Conservation (phyloP, 2,888 invertebrate genomes). For the Nesidiocoris tenuis region DNA sequence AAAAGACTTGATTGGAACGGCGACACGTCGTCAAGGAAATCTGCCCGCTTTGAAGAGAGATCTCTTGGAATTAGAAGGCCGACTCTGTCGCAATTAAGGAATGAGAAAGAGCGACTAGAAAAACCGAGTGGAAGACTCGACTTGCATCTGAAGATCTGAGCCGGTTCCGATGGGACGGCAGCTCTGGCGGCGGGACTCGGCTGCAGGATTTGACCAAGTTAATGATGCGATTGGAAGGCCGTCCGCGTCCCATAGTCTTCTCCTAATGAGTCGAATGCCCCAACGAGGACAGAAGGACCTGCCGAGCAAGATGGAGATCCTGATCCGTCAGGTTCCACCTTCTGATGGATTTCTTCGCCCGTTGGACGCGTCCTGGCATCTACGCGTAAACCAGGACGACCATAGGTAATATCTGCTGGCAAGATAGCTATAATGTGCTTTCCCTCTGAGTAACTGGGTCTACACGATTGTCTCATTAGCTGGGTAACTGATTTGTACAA, state of each 20-base stretch:
- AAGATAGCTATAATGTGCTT: too few relatives aligned
- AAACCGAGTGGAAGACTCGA: neutral
- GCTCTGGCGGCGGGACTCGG: neutral
- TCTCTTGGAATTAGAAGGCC: conserved; percentile 14
- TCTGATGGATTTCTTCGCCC: neutral
- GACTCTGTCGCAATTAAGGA: conserved; percentile 23
- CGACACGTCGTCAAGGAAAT: neutral
- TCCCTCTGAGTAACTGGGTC: neutral
- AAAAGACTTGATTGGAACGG: neutral
- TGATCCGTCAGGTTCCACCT: neutral
- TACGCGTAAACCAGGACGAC: neutral
- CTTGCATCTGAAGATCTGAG: neutral
- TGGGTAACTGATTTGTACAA: too few relatives aligned
- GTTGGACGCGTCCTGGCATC: neutral
- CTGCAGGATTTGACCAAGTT: neutral
- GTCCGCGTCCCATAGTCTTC: conserved; percentile 13
- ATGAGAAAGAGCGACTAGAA: conserved; percentile 1
- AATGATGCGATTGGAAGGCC: conserved; percentile 20
- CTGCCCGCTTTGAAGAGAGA: neutral
- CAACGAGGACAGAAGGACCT: neutral
- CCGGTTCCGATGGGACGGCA: too few relatives aligned
- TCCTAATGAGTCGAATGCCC: conserved; percentile 17
- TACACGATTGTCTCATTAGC: neutral
- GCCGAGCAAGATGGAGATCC: neutral
- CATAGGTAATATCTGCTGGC: too few relatives aligned